These are phyloP conservation scores for Drosophila merina DNA, from an alignment of 2,888 invertebrate species.

Conservation along the genomic window DNA sequence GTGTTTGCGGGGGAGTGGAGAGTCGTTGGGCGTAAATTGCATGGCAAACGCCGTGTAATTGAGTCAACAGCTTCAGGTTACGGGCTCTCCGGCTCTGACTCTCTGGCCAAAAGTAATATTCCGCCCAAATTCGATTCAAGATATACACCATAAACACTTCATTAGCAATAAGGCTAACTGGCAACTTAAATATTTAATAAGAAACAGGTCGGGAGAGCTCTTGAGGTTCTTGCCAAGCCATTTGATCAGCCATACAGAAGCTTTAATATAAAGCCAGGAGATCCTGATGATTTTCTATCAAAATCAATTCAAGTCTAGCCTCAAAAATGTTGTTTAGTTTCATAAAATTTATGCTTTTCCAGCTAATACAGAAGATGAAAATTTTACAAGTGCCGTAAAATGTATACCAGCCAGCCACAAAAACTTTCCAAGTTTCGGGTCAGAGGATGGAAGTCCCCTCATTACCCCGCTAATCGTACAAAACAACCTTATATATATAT, in stretches of 20 bases:
- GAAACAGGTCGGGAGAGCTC: neutral
- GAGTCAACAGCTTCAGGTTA: constrained; percentile 61
- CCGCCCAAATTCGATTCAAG: constrained; percentile 20
- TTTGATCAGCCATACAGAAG: too few species aligned
- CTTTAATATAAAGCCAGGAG: too few species aligned
- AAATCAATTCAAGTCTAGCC: too few species aligned
- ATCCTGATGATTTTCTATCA: too few species aligned
- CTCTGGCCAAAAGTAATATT: constrained; percentile 27
- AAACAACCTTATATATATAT: neutral
- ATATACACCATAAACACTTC: constrained; percentile 33
- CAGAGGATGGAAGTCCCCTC: constrained; percentile 10
- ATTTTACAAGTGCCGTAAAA: constrained; percentile 2
- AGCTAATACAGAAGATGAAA: neutral
- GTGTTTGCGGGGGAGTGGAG: neutral
- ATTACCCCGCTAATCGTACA: constrained; percentile 3
- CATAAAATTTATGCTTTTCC: constrained; percentile 1
- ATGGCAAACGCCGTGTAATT: constrained; percentile 72
- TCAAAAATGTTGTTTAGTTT: neutral
- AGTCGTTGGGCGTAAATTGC: constrained; percentile 53
- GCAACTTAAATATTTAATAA: constrained; percentile 9
- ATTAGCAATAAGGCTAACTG: constrained; percentile 22
- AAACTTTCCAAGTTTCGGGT: constrained; percentile 6
- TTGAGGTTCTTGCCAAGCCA: neutral
- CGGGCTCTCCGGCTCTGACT: neutral
- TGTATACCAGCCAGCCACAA: neutral